Evolutionary conservation across 2,888 invertebrate genomes (phyloP), one percentile per base, ranked within the genome.

Genomic region (Clistopyga incitator): DNA sequence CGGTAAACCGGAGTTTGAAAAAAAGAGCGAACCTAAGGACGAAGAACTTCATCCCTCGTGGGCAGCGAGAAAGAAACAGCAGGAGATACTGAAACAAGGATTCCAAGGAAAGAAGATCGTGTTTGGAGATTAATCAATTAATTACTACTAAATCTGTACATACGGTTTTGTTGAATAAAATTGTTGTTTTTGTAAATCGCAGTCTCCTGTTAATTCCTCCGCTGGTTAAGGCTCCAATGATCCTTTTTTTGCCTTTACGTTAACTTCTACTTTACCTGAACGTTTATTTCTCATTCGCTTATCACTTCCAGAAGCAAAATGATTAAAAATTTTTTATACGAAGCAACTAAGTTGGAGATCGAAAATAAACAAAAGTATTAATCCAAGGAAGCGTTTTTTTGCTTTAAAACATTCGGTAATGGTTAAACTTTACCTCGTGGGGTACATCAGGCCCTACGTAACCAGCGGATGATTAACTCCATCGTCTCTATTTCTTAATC

Each of bases 81-180:
- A 92, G 54, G 90, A 92, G 38, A 86, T 87, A 34, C 71, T 92
- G 81, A 92, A 91, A 47, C 86, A 88, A 86, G 92, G 91, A 54
- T 92, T 93, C 80, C 92, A 92, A 84, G 93, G 93, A 0, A 93
- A 92, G 78, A 93, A 92, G 84, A 92, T 92, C 77, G 87, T 92
- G 34, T 93, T 93, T 50, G 91, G 90, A 42, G 87, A 89, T 86
- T 88, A 64, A 67, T 86, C 87, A 64, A 67, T 76, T 29, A 0
- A 50, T 67, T 6, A 18, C 47, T 15, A 20, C 47, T 15, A 20
- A 29, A 72, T 82, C 20, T 76, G 76, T 83, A 81, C 13, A 85
- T 78, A 82, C 2, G 8, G 10, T 68, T 25, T 54, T 67, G 42
- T 78, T 74, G 42, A 81, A 78, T 83, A 68, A 80, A 82, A 47